phyloP scores from a whole-genome alignment of 2,888 invertebrate species.

The Parapristionchus giblindavisi region DNA sequence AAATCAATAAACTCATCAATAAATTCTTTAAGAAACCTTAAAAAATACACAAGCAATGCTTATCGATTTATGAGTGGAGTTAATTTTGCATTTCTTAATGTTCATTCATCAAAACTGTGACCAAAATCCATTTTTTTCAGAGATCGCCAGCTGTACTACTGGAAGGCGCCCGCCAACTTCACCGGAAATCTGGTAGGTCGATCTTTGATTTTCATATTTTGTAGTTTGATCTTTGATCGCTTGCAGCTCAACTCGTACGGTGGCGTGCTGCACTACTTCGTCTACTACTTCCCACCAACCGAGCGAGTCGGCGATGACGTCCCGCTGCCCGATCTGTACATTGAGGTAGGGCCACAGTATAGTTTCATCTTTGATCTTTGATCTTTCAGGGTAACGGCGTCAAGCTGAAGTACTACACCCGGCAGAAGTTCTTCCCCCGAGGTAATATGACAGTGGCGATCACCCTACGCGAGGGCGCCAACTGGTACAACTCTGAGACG shows the following conservation, averaged over 20 bases:
- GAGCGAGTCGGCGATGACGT: conserved; percentile 83
- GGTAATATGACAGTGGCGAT: conserved; percentile 68
- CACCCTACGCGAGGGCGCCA: conserved; percentile 49
- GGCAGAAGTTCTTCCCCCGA: conserved; percentile 59
- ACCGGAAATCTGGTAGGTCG: conserved; percentile 77
- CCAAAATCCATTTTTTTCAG: too few relatives aligned
- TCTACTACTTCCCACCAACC: conserved; percentile 83
- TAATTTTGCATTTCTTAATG: too few relatives aligned
- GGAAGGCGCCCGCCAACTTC: conserved; percentile 84
- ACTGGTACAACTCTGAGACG: conserved; percentile 66
- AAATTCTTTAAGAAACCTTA: too few relatives aligned
- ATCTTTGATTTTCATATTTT: background rate
- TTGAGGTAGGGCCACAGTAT: too few relatives aligned
- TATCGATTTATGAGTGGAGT: too few relatives aligned
- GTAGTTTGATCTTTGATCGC: conserved; percentile 25
- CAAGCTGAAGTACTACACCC: conserved; percentile 62
- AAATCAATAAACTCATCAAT: too few relatives aligned
- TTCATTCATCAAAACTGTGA: too few relatives aligned
- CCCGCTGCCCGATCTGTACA: conserved; percentile 79
- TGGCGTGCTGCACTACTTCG: conserved; percentile 78
- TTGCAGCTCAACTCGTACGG: conserved; percentile 83
- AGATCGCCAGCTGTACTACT: conserved; percentile 75
- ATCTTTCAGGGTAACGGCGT: conserved; percentile 57
- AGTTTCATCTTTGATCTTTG: too few relatives aligned
- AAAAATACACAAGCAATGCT: too few relatives aligned